Evolutionary conservation across 2,113 vertebrate genomes (phyloP).

Genomic region (Melospiza melodia): DNA sequence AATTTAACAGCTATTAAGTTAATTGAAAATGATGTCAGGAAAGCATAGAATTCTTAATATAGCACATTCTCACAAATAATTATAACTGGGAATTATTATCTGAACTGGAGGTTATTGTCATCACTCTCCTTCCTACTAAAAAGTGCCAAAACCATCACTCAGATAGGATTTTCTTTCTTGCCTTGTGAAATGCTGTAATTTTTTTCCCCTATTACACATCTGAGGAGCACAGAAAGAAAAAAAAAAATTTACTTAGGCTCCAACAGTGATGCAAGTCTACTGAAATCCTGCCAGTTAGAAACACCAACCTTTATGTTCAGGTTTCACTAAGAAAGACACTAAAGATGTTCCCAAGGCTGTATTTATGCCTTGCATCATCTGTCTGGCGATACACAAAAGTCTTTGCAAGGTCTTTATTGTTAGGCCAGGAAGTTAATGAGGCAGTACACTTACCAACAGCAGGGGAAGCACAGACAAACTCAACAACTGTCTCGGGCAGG

Average conservation of each 20-base stretch:
- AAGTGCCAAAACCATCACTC: conserved; percentile 68
- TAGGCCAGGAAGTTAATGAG: conserved; percentile 61
- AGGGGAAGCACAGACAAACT: not conserved
- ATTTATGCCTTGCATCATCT: conserved; percentile 73
- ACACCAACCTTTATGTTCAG: conserved; percentile 65
- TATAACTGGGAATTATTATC: conserved; percentile 36
- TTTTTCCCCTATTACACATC: not conserved
- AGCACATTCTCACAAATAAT: not conserved
- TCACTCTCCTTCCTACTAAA: conserved; percentile 7
- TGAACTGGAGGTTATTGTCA: not conserved
- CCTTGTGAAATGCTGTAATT: conserved; percentile 55
- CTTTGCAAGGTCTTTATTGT: conserved; percentile 72
- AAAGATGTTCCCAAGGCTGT: conserved; percentile 71
- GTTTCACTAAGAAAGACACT: conserved; percentile 68
- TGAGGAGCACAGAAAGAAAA: not conserved
- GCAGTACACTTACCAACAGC: conserved; percentile 48
- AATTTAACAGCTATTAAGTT: conserved; percentile 29
- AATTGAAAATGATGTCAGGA: conserved; percentile 6
- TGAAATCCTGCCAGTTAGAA: conserved; percentile 75
- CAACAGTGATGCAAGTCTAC: conserved; percentile 49
- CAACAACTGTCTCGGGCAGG: not conserved
- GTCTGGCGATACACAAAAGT: conserved; percentile 77
- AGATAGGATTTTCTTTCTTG: conserved; percentile 44
- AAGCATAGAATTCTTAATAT: conserved; percentile 23
- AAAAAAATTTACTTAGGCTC: not conserved